phyloP scores from a whole-genome alignment of 2,888 invertebrate species.

The Lagria hirta region DNA sequence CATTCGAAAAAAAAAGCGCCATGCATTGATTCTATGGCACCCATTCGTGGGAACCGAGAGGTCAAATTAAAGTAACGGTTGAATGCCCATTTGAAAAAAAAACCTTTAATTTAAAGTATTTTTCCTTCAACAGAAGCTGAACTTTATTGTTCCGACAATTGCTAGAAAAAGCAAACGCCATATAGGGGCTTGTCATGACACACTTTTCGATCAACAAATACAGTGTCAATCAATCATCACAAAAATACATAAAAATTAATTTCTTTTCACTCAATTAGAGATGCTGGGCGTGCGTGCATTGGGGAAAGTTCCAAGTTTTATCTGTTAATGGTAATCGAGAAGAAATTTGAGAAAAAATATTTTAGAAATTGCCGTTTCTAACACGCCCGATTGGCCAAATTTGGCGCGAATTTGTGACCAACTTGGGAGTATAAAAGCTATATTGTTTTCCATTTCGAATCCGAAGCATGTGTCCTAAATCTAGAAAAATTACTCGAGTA shows the following conservation, averaged over 20 bases:
- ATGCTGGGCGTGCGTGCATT: too few species aligned
- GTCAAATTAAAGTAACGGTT: conserved; percentile 13
- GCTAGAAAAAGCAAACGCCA: conserved; percentile 9
- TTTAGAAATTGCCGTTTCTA: conserved; percentile 9
- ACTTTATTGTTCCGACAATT: too few species aligned
- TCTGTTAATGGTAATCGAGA: too few species aligned
- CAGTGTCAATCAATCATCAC: conserved; percentile 14
- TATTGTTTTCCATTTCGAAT: too few species aligned
- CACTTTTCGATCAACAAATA: conserved; percentile 8
- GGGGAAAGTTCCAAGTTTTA: too few species aligned
- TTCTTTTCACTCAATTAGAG: too few species aligned
- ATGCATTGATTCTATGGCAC: conserved; percentile 6
- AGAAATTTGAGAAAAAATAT: conserved; percentile 7
- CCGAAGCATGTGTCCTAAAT: too few species aligned
- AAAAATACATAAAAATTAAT: too few species aligned
- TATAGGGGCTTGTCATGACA: conserved; percentile 12
- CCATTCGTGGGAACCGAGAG: conserved; percentile 15
- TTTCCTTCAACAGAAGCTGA: too few species aligned
- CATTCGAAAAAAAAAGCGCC: conserved; percentile 4
- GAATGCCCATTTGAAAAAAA: conserved; percentile 8
- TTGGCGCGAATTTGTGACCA: conserved; percentile 4
- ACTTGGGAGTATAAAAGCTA: too few species aligned
- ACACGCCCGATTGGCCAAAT: conserved; percentile 6
- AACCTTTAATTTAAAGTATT: conserved; percentile 10
- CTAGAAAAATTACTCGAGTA: too few species aligned